Conservation (phyloP, 1,140 invertebrate species). For the Calephelis virginiensis region DNA sequence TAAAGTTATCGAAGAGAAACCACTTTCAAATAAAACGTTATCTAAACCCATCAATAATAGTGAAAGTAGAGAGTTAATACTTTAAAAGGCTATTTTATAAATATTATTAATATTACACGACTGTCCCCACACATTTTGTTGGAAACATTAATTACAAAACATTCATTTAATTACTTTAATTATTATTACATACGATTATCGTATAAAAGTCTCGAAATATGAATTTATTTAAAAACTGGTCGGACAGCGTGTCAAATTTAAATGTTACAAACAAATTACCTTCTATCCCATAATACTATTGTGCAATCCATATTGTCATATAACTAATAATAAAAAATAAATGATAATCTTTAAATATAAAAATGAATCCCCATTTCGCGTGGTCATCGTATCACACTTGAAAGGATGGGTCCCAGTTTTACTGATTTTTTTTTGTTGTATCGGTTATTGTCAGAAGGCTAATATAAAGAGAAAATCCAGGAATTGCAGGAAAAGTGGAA, state of each 20-base stretch:
- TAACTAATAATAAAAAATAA: no score
- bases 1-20: slow-evolving; percentile 6
- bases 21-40: slow-evolving; percentile 13
- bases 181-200: slow-evolving; percentile 3
- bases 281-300: not conserved
- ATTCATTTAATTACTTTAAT: not conserved
- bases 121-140: slow-evolving; percentile 6
- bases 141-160: not conserved
- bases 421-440: no score
- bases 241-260: not conserved
- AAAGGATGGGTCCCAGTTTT: no score
- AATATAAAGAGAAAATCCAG: no score
- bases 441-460: no score
- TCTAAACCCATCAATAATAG: slow-evolving; percentile 11
- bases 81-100: slow-evolving; percentile 9
- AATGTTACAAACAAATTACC: not conserved
- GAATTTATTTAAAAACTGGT: not conserved
- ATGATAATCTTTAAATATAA: no score
- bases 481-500: no score
- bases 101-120: not conserved
- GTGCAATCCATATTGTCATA: no score
- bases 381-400: no score
- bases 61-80: slow-evolving; percentile 9
- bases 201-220: not conserved
- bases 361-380: no score